phyloP scores from a whole-genome alignment of 2,888 invertebrate species.

The Eilema griseolum region DNA sequence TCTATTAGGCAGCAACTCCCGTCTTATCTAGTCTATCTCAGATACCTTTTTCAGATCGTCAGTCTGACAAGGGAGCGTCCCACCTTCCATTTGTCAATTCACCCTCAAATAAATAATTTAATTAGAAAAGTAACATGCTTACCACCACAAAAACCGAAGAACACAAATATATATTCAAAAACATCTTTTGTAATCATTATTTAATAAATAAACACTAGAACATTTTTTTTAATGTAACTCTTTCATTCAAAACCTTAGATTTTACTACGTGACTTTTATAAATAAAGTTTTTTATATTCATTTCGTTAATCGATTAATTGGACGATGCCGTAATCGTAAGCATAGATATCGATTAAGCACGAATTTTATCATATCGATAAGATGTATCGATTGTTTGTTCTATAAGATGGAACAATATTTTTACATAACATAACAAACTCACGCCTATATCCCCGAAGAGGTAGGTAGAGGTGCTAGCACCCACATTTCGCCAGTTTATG shows the following conservation, averaged over 20 bases:
- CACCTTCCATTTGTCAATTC: no score
- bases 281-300: constrained; percentile 23
- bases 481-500: no score
- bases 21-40: no score
- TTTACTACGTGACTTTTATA: constrained; percentile 59
- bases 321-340: constrained; percentile 1
- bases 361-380: constrained; percentile 19
- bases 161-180: constrained; percentile 35
- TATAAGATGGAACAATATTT: not conserved
- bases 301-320: constrained; percentile 13
- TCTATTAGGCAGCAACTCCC: no score
- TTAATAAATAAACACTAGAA: constrained; percentile 25
- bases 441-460: no score
- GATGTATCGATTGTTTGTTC: constrained; percentile 5
- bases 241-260: constrained; percentile 14
- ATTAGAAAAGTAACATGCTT: constrained; percentile 26
- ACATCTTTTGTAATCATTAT: constrained; percentile 48
- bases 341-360: constrained; percentile 45
- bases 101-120: no score
- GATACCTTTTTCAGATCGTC: no score
- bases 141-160: constrained; percentile 36
- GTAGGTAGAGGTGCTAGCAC: no score
- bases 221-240: constrained; percentile 18
- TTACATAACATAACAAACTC: not conserved
- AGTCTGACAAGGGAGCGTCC: no score